Base-by-base conservation (phyloP, 2,888 invertebrate genomes). In the Cerceris rybyensis region DNA sequence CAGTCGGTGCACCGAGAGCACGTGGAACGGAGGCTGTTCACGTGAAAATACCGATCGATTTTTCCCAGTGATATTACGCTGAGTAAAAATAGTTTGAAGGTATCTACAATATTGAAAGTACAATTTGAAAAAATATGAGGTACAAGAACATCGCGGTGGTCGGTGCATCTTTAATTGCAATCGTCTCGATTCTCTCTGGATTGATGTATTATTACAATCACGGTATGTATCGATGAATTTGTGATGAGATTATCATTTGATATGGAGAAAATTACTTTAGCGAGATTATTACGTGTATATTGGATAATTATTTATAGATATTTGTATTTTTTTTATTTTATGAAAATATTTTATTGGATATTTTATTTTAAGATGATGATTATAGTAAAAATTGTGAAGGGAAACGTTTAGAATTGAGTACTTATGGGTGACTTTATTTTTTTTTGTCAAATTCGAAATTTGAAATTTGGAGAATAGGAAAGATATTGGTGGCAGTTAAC, bases 131-230 rank as follows among this genome's bases (percentile, higher is more conserved):
- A 81, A 64, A 65, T 16, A 91, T 92, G 92, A 88, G 88, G 52
- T 89, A 89, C 80, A 90, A 88, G 75, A 84, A 87, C 52, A 91
- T 91, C 64, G 81, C 71, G 2, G 78, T 86, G 4, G 85, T 91
- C 39, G 91, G 92, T 49, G 78, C 80, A 7, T 82, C 86, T 55
- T 81, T 92, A 14, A 90, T 92, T 66, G 65, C 82, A 39, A 78
- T 80, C 39, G 82, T 90, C 14, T 77, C 87, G 43, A 46, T 88
- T 2, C 86, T 92, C n/a, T 87, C 90, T 0, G 88, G 87, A 49
- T 74, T 92, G 8, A 89, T 91, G 88, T 92, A 91, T 70, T 91
- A 92, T 79, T 90, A 91, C 58, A 91, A 89, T 85, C 89, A 90
- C 89, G 91, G 92, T 92, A 87, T 79, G 88, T 70, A 16, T 50